Evolutionary conservation across 2,888 invertebrate species (phyloP).

Genomic region (Physocephala rufipes): DNA sequence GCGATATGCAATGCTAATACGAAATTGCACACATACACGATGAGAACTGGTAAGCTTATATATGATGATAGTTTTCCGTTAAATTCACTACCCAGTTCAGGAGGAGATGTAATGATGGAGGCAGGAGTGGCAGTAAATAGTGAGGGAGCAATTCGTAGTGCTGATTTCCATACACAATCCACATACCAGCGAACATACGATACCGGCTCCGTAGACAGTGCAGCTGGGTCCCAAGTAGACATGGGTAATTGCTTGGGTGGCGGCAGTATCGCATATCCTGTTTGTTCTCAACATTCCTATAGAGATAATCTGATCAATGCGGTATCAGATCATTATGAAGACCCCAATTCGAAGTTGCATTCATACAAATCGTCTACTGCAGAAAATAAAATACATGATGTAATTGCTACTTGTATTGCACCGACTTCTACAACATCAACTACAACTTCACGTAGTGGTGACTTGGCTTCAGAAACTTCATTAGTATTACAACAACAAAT

Average conservation of each 20-base stretch:
- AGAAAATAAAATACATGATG: slow-evolving; percentile 45
- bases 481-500: slow-evolving; percentile 56
- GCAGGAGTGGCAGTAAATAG: too few species aligned
- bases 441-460: slow-evolving; percentile 46
- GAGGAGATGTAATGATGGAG: too few species aligned
- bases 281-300: slow-evolving; percentile 49
- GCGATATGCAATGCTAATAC: slow-evolving; percentile 88
- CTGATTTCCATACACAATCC: slow-evolving; percentile 56
- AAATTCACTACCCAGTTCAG: slow-evolving; percentile 63
- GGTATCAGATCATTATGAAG: slow-evolving; percentile 65
- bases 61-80: slow-evolving; percentile 75
- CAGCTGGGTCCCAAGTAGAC: slow-evolving; percentile 49
- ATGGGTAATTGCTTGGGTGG: slow-evolving; percentile 43
- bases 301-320: slow-evolving; percentile 59
- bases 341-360: slow-evolving; percentile 65
- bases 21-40: slow-evolving; percentile 83
- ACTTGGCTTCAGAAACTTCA: slow-evolving; percentile 50
- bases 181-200: slow-evolving; percentile 64
- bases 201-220: slow-evolving; percentile 59
- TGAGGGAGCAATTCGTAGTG: slow-evolving; percentile 9
- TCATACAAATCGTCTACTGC: slow-evolving; percentile 34
- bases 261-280: slow-evolving; percentile 44
- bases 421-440: slow-evolving; percentile 49
- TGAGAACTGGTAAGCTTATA: slow-evolving; percentile 79
- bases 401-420: too few species aligned